Evolutionary conservation across 2,888 invertebrate species (phyloP).

Genomic region (Ichneumon xanthorius): DNA sequence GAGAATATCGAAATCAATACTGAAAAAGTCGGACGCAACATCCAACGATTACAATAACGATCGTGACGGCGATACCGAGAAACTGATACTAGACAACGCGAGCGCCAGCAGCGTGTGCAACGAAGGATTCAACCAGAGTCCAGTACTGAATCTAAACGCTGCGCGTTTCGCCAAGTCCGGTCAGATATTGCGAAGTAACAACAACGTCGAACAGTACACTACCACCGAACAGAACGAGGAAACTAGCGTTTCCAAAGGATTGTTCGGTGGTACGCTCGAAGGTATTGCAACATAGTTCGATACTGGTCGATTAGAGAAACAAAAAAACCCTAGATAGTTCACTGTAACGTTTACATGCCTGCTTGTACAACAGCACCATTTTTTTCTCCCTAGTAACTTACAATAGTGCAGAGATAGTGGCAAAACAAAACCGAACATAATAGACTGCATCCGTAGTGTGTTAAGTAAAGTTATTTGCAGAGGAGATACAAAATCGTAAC

Average conservation of each 20-base stretch:
- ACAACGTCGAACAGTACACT: constrained; percentile 75
- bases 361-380: not conserved
- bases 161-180: constrained; percentile 73
- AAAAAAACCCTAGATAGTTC: not conserved
- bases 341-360: not conserved
- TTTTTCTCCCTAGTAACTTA: not conserved
- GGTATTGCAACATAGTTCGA: constrained; percentile 72
- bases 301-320: not conserved
- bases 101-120: constrained; percentile 87
- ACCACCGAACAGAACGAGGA: constrained; percentile 52
- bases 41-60: constrained; percentile 84
- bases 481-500: constrained; percentile 83
- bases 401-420: not conserved
- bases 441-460: constrained; percentile 67
- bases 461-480: constrained; percentile 79
- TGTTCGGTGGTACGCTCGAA: constrained; percentile 78
- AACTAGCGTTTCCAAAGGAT: constrained; percentile 59
- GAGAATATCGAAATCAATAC: constrained; percentile 90
- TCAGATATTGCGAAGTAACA: constrained; percentile 79
- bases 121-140: constrained; percentile 81
- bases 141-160: constrained; percentile 75
- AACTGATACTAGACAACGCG: constrained; percentile 89
- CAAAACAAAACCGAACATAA: not conserved
- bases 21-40: constrained; percentile 91
- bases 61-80: constrained; percentile 91